Evolutionary conservation across 1,140 invertebrate genomes (phyloP), one percentile per base, ranked within the genome.

Genomic region (Meteorus sp.): DNA sequence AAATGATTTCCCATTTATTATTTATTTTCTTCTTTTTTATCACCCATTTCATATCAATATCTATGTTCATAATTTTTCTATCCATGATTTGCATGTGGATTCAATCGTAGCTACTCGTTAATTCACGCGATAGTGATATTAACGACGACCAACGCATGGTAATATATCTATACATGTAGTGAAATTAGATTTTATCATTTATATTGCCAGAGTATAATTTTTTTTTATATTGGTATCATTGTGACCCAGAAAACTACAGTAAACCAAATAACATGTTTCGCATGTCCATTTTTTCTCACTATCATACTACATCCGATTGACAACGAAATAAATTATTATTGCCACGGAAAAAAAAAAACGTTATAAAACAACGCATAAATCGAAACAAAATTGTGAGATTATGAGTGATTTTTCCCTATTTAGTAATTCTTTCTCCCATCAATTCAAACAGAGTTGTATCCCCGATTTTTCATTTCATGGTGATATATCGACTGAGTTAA

Each of bases 41-140:
- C n/a, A n/a, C n/a, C n/a, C n/a, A n/a, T n/a, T n/a, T n/a, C n/a
- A n/a, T n/a, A n/a, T n/a, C n/a, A n/a, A n/a, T n/a, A n/a, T 7
- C 29, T 39, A 7, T 39, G 15, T 39, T 4, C 11, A 5, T 15
- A 3, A 39, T 39, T n/a, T 39, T 39, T 7, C 35, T n/a, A 13
- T 39, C 11, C 3, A n/a, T n/a, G 3, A 5, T 39, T 39, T 4
- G 8, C 13, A 15, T 13, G 3, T 15, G 35, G 4, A 3, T 39
- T 39, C 13, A 13, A 39, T 39, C 13, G 8, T 23, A 19, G 15
- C n/a, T n/a, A n/a, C n/a, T 11, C 39, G 43, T 33, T 53, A 23
- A 43, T 44, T 47, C 57, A 59, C 50, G 57, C 50, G 39, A 59
- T 35, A 45, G 1, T 33, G 29, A 33, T 53, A 59, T 59, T 59